Base-by-base conservation (phyloP, 2,888 invertebrate genomes). In the Chelonus formosanus region DNA sequence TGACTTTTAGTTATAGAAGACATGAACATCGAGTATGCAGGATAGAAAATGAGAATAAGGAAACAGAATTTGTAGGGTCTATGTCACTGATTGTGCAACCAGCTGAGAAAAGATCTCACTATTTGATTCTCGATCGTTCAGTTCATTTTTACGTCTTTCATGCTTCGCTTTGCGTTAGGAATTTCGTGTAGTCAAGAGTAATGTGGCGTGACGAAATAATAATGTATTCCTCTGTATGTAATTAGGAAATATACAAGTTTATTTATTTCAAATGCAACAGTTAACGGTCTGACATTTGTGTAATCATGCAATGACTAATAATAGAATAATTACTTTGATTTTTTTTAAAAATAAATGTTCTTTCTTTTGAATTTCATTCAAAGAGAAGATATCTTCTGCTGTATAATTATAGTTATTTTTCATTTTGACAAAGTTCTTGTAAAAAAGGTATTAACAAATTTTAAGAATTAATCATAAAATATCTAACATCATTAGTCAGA, bases 1-100 rank as follows among this genome's bases (percentile, higher is more conserved):
- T 71, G 72, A 71, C 69, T 73, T 64, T 62, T 66, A 62, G 70
- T 59, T 45, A 59, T 35, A 8, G 36, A 35, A 59, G 59, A 36
- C 36, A 55, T 36, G 10, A 36, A 40, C 8, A 5, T 36, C 4
- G 7, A 10, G 20, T 5, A 10, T 20, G 43, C 7, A 20, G 43
- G 34, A 8, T 45, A 63, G 54, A 53, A 56, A 67, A 20, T 31
- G 56, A 52, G 34, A 63, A 40, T 40, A 40, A n/a, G n/a, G 35
- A 34, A 4, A 65, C 47, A 54, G 48, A 10, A 53, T 58, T 52
- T 10, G 44, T 61, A 44, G 52, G 8, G 31, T 48, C 48, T 31
- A 4, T 36, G 32, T 31, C 10, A 63, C 35, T 20, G 56, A 55
- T 32, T 56, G 34, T 61, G 55, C 45, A 54, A 54, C 8, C 44